phyloP scores from a whole-genome alignment of 2,888 invertebrate genomes.

The Panopea generosa region DNA sequence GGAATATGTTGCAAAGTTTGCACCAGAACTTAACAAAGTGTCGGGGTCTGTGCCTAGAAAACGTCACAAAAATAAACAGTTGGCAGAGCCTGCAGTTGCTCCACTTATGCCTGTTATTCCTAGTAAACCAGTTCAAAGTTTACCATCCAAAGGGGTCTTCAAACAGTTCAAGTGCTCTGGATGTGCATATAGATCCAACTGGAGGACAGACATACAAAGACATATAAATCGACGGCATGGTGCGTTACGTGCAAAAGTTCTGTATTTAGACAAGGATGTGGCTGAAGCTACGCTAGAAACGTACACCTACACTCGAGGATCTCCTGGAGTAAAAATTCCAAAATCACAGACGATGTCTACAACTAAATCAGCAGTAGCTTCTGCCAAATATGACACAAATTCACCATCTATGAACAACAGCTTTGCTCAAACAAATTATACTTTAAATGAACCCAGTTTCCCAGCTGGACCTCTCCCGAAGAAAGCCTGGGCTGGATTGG shows the following conservation, averaged over 20 bases:
- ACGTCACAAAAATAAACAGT: constrained; percentile 30
- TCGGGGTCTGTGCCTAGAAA: constrained; percentile 24
- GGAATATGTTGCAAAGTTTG: constrained; percentile 57
- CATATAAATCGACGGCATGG: constrained; percentile 90
- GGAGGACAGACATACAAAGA: constrained; percentile 98
- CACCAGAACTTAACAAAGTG: constrained; percentile 42
- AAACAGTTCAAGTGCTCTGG: constrained; percentile 93
- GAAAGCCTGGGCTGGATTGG: constrained; percentile 30
- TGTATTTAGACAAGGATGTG: constrained; percentile 72
- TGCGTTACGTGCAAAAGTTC: constrained; percentile 62
- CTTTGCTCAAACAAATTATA: too few species aligned
- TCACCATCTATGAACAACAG: too few species aligned
- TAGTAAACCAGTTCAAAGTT: too few species aligned
- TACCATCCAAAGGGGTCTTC: constrained; percentile 20
- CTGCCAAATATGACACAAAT: too few species aligned
- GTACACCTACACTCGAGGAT: constrained; percentile 66
- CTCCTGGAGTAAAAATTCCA: too few species aligned
- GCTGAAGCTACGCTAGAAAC: constrained; percentile 62
- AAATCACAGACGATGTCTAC: too few species aligned
- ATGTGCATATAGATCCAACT: constrained; percentile 97
- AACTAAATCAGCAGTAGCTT: too few species aligned
- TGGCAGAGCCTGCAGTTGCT: constrained; percentile 10
- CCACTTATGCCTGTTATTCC: neutral
- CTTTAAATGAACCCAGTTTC: too few species aligned
- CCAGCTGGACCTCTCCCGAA: constrained; percentile 29